These are phyloP conservation scores for Calonectris borealis DNA, from an alignment of 2,113 vertebrate species.

Conservation along the genomic window DNA sequence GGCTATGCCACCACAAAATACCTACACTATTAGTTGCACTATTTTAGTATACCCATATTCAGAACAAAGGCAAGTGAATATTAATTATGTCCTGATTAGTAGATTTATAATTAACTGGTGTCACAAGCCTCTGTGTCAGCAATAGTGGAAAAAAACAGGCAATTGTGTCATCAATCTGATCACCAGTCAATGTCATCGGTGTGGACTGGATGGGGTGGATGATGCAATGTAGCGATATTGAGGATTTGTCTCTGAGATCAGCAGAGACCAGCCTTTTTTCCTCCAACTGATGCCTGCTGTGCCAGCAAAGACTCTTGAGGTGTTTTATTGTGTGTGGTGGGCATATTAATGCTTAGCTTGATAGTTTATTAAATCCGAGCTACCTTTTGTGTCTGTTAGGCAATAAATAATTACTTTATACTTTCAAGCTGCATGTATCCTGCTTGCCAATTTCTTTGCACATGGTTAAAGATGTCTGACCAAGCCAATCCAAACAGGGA, in stretches of 20 bases:
- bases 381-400: not conserved
- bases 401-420: not conserved
- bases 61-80: not conserved
- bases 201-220: not conserved
- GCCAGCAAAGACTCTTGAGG: not conserved
- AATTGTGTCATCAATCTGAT: rapidly evolving
- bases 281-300: not conserved
- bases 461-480: not conserved
- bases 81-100: not conserved
- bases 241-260: not conserved
- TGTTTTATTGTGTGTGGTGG: not conserved
- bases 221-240: not conserved
- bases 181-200: not conserved
- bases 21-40: not conserved
- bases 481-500: not conserved
- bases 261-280: not conserved
- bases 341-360: not conserved
- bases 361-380: not conserved
- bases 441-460: not conserved
- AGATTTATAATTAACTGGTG: not conserved
- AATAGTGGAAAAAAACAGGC: not conserved
- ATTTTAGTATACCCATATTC: not conserved
- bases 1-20: not conserved
- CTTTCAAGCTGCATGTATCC: not conserved
- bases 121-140: not conserved